Evolutionary conservation across 2,113 vertebrate genomes (phyloP).

Genomic region (Eubucco bourcierii): DNA sequence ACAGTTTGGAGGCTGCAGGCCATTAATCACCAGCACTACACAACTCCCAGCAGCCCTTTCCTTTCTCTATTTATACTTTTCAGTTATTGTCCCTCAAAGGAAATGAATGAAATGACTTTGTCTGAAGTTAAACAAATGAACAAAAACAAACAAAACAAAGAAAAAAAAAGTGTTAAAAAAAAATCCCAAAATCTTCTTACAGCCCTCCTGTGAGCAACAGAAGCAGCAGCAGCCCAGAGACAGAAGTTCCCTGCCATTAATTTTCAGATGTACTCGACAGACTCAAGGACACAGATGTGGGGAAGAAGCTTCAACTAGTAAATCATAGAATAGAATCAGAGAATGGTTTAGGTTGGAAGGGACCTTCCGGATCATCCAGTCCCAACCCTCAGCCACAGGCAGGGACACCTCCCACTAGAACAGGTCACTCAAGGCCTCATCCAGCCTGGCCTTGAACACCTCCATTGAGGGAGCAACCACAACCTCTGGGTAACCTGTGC

Average conservation of each 20-base stretch:
- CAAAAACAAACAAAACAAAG: neutral
- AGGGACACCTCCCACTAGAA: too few species aligned
- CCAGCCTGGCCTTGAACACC: too few species aligned
- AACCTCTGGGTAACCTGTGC: too few species aligned
- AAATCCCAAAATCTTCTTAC: too few species aligned
- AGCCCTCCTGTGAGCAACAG: neutral
- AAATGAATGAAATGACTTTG: neutral
- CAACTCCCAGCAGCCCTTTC: neutral
- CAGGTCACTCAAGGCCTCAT: too few species aligned
- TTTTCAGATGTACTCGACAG: neutral
- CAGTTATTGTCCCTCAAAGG: neutral
- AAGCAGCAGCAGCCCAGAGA: neutral
- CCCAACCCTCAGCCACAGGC: too few species aligned
- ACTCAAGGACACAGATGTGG: neutral
- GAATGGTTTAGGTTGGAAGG: too few species aligned
- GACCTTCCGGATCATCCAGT: too few species aligned
- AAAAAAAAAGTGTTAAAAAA: too few species aligned
- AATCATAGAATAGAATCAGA: neutral
- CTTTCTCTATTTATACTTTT: neutral
- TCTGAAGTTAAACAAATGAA: neutral
- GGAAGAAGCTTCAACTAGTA: neutral
- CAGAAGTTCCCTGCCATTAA: neutral
- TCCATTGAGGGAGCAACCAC: too few species aligned
- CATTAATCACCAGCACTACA: neutral
- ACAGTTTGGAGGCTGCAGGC: neutral